Percentiles rank a stretch among this genome's conserved stretches.
phyloP scores from a whole-genome alignment of 2,797 vertebrate species.

The Enteromius fasciolatus region DNA sequence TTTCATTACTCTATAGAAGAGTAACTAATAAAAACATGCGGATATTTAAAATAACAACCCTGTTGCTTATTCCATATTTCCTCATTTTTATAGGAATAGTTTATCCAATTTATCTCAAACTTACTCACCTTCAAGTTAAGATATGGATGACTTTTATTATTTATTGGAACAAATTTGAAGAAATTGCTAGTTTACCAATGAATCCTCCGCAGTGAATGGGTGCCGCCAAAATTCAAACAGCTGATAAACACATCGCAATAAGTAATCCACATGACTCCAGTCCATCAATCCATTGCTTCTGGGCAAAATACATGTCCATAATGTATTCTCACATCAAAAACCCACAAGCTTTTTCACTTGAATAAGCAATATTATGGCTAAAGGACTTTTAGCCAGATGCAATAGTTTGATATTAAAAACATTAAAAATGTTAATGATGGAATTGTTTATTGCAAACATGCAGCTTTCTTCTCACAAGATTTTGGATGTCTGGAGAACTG shows the following conservation, averaged over 20 bases:
- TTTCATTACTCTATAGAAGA: not conserved
- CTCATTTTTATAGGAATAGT: not conserved
- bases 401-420: not conserved
- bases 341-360: not conserved
- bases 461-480: not conserved
- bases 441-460: not conserved
- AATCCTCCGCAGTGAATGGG: not conserved
- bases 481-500: not conserved
- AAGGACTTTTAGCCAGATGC: not conserved
- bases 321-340: not conserved
- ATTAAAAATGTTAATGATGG: not conserved
- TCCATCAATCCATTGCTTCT: not conserved
- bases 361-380: not conserved
- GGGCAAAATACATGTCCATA: not conserved
- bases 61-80: not conserved
- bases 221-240: not conserved
- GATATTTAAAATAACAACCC: not conserved
- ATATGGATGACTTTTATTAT: not conserved
- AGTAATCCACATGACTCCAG: too few species aligned
- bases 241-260: too few species aligned
- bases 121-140: not conserved
- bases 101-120: not conserved
- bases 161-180: not conserved
- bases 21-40: not conserved
- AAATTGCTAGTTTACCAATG: not conserved